These are phyloP conservation scores for Oryzias dopingdopingensis DNA, from an alignment of 2,797 vertebrate genomes.

Conservation along the genomic window DNA sequence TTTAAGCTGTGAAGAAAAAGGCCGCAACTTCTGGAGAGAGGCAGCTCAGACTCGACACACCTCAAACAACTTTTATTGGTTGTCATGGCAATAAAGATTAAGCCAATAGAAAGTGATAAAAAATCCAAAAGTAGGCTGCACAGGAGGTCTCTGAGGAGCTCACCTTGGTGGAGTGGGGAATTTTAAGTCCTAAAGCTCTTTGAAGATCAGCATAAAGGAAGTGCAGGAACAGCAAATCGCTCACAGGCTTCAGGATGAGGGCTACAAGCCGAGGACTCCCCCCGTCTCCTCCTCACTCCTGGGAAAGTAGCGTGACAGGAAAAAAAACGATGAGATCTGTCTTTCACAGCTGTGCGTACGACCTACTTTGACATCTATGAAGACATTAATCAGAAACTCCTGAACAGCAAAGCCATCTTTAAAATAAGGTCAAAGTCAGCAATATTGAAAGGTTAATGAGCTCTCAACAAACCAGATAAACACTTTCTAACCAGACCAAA, in stretches of 20 bases:
- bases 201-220: constrained; percentile 26
- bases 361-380: constrained; percentile 13
- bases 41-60: constrained; percentile 3
- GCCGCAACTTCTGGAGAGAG: constrained; percentile 3
- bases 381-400: background rate
- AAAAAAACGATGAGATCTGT: background rate
- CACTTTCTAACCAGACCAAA: no score
- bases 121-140: constrained; percentile 29
- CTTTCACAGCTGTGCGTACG: background rate
- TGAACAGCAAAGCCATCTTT: background rate
- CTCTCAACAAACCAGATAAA: background rate
- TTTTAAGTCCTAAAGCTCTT: constrained; percentile 18
- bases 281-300: background rate
- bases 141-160: constrained; percentile 15
- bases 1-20: constrained; percentile 26
- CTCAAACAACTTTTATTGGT: constrained; percentile 35
- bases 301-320: background rate
- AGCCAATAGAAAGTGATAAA: constrained; percentile 34
- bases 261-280: background rate
- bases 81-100: constrained; percentile 33
- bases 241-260: constrained; percentile 12
- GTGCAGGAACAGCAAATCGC: constrained; percentile 18
- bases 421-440: background rate
- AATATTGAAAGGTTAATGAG: background rate
- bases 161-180: constrained; percentile 14